These are phyloP conservation scores for Tringa solitaria DNA, from an alignment of 2,113 vertebrate genomes.

Conservation along the genomic window DNA sequence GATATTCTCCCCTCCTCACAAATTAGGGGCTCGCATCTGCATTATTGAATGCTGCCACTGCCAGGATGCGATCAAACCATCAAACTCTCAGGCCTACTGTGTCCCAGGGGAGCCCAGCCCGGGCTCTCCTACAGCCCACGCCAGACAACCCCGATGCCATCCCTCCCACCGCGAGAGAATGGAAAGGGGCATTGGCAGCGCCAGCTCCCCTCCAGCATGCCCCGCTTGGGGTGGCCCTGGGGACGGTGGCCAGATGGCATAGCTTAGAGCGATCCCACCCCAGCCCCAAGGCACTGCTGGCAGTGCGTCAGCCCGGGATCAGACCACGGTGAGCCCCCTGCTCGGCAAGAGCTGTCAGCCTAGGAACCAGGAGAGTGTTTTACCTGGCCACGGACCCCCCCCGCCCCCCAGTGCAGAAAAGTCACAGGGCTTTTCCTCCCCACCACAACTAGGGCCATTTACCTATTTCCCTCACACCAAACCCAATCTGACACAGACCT, in stretches of 20 bases:
- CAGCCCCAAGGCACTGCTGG: conserved; percentile 24
- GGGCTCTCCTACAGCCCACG: fast-evolving
- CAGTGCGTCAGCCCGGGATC: background rate
- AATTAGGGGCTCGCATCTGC: background rate
- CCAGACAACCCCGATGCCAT: background rate
- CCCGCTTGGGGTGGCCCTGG: fast-evolving
- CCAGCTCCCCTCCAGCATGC: background rate
- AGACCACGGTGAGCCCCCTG: background rate
- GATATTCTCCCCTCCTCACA: background rate
- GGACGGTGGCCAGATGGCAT: conserved; percentile 13
- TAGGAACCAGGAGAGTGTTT: background rate
- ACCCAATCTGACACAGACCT: fast-evolving
- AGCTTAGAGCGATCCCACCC: background rate
- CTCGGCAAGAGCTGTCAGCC: background rate
- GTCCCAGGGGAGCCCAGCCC: background rate
- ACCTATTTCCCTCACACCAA: background rate
- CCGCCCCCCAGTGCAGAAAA: background rate
- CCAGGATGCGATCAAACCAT: background rate
- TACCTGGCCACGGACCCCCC: background rate
- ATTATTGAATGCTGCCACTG: background rate
- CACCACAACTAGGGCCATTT: background rate
- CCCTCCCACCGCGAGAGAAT: background rate
- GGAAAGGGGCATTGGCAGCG: background rate
- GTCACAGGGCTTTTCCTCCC: background rate
- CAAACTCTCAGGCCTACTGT: background rate